phyloP scores from a whole-genome alignment of 2,113 vertebrate species.

The Apteryx mantelli region DNA sequence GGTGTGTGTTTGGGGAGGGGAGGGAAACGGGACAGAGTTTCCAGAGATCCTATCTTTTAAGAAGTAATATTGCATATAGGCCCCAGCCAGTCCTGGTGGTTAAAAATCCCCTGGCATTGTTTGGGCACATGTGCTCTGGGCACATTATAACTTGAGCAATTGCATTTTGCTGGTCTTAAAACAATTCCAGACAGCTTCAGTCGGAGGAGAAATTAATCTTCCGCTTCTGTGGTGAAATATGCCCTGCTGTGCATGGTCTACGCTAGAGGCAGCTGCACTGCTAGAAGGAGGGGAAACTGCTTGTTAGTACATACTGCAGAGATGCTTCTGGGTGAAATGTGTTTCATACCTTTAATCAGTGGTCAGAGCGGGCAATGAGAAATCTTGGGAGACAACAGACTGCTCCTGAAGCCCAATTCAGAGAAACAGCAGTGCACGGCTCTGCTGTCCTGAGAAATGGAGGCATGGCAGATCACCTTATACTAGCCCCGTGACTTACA shows the following conservation, averaged over 20 bases:
- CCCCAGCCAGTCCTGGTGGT: not conserved
- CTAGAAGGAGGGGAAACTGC: not conserved
- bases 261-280: not conserved
- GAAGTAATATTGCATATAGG: not conserved
- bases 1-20: accelerated
- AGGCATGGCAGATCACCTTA: not conserved
- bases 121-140: not conserved
- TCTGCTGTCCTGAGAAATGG: accelerated
- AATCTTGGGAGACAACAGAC: not conserved
- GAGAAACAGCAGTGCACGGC: accelerated
- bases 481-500: not conserved
- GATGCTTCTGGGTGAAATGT: not conserved
- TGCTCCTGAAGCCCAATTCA: not conserved
- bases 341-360: not conserved
- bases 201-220: not conserved
- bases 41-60: not conserved
- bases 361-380: not conserved
- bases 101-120: not conserved
- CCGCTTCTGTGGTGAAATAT: not conserved
- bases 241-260: not conserved
- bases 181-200: not conserved
- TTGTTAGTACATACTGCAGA: not conserved
- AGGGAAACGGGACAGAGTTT: not conserved
- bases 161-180: not conserved
- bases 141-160: not conserved